phyloP scores from a whole-genome alignment of 2,888 invertebrate genomes.

The Smittia aterrima region DNA sequence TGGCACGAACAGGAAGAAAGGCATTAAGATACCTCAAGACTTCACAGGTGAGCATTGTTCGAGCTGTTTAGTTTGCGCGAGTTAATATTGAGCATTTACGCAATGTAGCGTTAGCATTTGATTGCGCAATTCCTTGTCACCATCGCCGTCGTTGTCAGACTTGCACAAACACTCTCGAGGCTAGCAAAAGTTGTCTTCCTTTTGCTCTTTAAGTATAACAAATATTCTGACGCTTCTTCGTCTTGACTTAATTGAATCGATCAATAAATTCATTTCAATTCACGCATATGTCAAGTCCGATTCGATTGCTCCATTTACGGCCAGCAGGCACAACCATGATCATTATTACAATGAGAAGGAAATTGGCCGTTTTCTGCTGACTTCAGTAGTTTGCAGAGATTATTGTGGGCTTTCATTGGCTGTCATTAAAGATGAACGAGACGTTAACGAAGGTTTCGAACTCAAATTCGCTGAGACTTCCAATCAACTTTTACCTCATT shows the following conservation, averaged over 20 bases:
- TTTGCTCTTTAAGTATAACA: too few species aligned
- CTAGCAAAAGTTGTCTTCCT: background rate
- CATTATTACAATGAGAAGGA: background rate
- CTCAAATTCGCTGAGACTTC: background rate
- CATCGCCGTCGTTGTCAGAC: background rate
- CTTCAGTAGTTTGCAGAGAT: too few species aligned
- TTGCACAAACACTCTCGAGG: background rate
- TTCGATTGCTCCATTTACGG: background rate
- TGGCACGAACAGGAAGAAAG: slow-evolving; percentile 51
- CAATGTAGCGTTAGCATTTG: background rate
- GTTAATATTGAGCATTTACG: too few species aligned
- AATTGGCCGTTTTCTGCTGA: background rate
- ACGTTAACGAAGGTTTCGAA: background rate
- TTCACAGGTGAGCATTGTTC: slow-evolving; percentile 50
- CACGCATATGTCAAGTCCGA: background rate
- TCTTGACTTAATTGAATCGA: background rate
- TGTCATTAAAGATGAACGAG: too few species aligned
- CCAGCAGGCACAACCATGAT: background rate
- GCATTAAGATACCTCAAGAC: slow-evolving; percentile 54
- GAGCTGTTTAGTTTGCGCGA: too few species aligned
- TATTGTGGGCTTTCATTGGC: too few species aligned
- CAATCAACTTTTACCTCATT: background rate
- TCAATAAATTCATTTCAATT: background rate
- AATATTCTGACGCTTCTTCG: too few species aligned
- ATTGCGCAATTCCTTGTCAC: background rate